Evolutionary conservation across 2,113 vertebrate genomes (phyloP), one percentile per base, ranked within the genome.

Genomic region (Canis aureus): DNA sequence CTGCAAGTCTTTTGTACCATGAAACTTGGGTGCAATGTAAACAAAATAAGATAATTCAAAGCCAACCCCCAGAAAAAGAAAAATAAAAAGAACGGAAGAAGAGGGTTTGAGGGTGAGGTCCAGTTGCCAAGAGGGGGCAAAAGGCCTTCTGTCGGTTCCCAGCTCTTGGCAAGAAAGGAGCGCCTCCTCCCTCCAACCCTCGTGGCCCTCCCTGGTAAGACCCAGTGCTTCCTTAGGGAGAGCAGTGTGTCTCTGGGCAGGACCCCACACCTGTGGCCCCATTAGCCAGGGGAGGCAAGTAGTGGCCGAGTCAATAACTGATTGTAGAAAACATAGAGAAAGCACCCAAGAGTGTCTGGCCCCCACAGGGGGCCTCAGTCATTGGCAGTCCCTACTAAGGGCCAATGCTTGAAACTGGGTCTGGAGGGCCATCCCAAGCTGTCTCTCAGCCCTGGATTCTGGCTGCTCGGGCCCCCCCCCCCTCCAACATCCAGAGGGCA

Each of bases 1-100:
- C 99, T 99, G 99, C 99, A 99, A 99, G 98, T 99, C 99, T 99
- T 99, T 99, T 99, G 98, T 99, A 98, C 95, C 3, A 97, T 22
- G 32, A 98, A 99, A 99, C 99, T 98, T 98, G 98, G 98, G 98
- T 98, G 98, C 98, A 98, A 98, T 98, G 98, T 99, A 99, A 99
- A 99, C 98, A 99, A 98, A 99, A 98, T 98, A 98, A 98, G 98
- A 98, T 98, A 98, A 98, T 97, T 98, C 12, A 64, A 96, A 97
- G 97, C 94, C 97, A 98, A 91, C 71, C 85, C 95, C 93, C n/a
- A 13, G 93, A 97, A 93, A 93, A 62, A 76, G 59, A 74, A 92
- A 96, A 81, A 82, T 16, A 23, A 92, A 94, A 96, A 89, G 88
- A 92, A 55, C 0, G 0, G 23, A 67, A 49, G 43, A 71, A 78